Conservation (phyloP, 2,888 invertebrate species). For the Apoderus coryli region DNA sequence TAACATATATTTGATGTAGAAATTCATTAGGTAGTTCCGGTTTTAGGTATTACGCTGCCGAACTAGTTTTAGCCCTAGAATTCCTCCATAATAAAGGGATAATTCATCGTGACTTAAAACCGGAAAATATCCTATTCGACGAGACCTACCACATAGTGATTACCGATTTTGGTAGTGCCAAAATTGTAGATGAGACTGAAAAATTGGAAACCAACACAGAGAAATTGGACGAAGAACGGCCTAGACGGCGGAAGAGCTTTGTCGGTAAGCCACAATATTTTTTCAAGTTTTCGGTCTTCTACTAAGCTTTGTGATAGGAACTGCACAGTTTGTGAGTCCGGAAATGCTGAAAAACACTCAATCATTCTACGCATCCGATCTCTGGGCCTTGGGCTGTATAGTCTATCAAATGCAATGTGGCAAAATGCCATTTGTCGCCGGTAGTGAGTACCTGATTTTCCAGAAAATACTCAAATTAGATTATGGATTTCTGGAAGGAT, state of each 20-base stretch:
- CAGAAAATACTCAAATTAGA: constrained; percentile 86
- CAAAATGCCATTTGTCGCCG: constrained; percentile 36
- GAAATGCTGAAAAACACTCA: constrained; percentile 77
- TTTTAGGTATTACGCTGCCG: constrained; percentile 79
- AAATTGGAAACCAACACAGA: constrained; percentile 19
- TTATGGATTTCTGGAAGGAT: constrained; percentile 86
- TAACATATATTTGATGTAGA: constrained; percentile 1
- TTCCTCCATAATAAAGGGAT: constrained; percentile 78
- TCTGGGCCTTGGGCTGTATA: constrained; percentile 97
- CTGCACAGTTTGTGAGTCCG: constrained; percentile 97
- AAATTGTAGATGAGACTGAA: constrained; percentile 42
- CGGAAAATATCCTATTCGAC: constrained; percentile 92
- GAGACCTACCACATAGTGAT: constrained; percentile 93
- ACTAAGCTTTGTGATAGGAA: constrained; percentile 98
- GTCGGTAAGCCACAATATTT: constrained; percentile 8
- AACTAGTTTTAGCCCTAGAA: constrained; percentile 82
- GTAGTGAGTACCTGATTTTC: constrained; percentile 90
- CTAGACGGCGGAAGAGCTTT: constrained; percentile 40
- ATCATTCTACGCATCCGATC: constrained; percentile 67
- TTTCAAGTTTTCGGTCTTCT: neutral
- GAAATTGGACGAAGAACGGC: constrained; percentile 25
- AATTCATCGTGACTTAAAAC: constrained; percentile 93
- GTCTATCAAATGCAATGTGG: constrained; percentile 95
- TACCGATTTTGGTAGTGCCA: constrained; percentile 95
- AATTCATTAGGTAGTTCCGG: constrained; percentile 58